Evolutionary conservation across 1,140 invertebrate genomes (phyloP), one percentile per base, ranked within the genome.

Genomic region (Portunus trituberculatus): DNA sequence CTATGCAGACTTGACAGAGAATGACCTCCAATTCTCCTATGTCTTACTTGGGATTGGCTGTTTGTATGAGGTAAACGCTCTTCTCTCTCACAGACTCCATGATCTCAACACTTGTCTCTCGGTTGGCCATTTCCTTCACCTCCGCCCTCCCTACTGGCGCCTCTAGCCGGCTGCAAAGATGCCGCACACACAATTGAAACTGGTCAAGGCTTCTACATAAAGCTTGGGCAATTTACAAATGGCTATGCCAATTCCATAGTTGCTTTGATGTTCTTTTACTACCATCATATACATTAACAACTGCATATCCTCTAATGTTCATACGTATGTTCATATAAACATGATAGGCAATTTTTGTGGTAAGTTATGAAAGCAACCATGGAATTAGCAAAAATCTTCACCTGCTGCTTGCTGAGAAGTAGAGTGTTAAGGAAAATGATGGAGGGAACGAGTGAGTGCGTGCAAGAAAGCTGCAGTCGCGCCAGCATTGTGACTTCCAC

Each of bases 61-160:
- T 99, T 97, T 99, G 99, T 96, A 99, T 98, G 94, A 99, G 99
- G 96, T 99, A 99, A 94, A 99, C 98, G 97, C 99, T 99, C 97
- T 99, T 99, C 92, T 99, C 99, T 96, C 99, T 97, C n/a, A 99
- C 99, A 20, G 99, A 99, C 97, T 99, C 99, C 59, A 98, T 98
- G 96, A 99, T 99, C 97, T 99, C 99, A 7, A 99, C 99, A 97
- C 99, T 98, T 29, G 99, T 99, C 97, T 99, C 99, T 96, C 99
- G 97, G 97, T 99, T 99, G 25, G 98, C 98, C 97, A 99, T 99
- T 97, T 99, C 98, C 97, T 99, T 99, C 31, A 99, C 98, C 76
- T 98, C 98, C 97, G 98, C 99, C 96, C 98, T 98, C 95, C 98
- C 99, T 96, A 98, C 98, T 96, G 98, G 98, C 2, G 99, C 98